A percentile compares a stretch with the other conserved stretches of the same genome.
These are phyloP conservation scores for Anser cygnoides DNA, from an alignment of 2,113 vertebrate species.

Conservation along the genomic window DNA sequence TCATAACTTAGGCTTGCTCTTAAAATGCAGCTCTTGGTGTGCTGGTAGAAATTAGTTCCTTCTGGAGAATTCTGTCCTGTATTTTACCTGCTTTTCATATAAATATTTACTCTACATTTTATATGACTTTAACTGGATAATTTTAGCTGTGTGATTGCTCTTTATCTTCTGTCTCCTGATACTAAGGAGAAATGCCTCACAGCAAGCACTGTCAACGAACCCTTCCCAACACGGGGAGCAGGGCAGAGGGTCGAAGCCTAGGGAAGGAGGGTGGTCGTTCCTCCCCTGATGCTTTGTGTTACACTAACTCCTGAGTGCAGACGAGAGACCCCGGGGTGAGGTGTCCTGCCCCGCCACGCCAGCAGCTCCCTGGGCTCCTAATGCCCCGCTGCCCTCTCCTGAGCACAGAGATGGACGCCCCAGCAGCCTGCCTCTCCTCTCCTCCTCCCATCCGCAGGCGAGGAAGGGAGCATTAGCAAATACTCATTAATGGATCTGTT, in stretches of 20 bases:
- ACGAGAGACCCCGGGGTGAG: background rate
- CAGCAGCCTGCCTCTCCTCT: background rate
- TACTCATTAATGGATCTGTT: background rate
- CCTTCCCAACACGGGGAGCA: accelerated
- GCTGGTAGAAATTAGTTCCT: background rate
- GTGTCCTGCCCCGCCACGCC: background rate
- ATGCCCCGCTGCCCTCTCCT: background rate
- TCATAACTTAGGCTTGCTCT: background rate
- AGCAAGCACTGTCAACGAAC: background rate
- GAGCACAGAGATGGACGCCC: background rate
- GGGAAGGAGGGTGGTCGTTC: background rate
- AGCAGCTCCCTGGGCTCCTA: background rate
- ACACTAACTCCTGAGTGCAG: background rate
- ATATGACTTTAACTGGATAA: background rate
- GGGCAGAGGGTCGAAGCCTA: background rate
- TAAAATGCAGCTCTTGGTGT: background rate
- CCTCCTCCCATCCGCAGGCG: background rate
- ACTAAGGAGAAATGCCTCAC: background rate
- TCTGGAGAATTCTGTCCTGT: background rate
- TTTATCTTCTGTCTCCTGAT: background rate
- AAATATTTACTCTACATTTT: background rate
- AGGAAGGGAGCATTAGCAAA: background rate
- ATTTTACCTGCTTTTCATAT: background rate
- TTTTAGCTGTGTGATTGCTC: background rate
- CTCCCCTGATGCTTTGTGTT: background rate